A percentile compares a stretch with the other conserved stretches of the same genome.
Conservation (phyloP, 2,797 vertebrate species). For the Oryzias dopingdopingensis region DNA sequence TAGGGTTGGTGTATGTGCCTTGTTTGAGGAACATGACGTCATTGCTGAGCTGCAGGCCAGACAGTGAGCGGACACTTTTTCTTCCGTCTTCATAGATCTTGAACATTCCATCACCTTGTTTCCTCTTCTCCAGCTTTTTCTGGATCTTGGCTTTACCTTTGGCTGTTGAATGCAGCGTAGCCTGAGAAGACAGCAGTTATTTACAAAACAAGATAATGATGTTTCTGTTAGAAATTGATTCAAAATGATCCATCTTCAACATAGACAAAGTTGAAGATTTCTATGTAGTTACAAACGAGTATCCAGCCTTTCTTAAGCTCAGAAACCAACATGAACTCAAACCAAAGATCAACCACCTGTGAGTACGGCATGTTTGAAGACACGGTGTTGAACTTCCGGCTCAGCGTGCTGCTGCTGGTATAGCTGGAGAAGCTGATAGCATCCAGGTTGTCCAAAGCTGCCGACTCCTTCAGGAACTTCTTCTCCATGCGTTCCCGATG, state of each 20-base stretch:
- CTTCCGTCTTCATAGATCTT: slow-evolving; percentile 92
- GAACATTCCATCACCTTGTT: slow-evolving; percentile 87
- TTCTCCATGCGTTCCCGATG: slow-evolving; percentile 89
- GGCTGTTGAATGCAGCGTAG: slow-evolving; percentile 85
- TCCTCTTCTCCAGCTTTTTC: slow-evolving; percentile 90
- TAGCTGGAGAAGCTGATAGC: slow-evolving; percentile 88
- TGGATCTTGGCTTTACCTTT: slow-evolving; percentile 90
- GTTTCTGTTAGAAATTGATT: neutral
- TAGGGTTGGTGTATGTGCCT: slow-evolving; percentile 80
- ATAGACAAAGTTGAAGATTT: no score
- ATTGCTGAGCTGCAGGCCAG: slow-evolving; percentile 86
- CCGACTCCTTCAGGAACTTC: slow-evolving; percentile 77
- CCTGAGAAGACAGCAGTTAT: slow-evolving; percentile 63
- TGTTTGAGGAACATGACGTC: slow-evolving; percentile 94
- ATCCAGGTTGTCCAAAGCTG: slow-evolving; percentile 80
- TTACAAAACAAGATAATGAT: neutral
- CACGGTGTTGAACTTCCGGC: slow-evolving; percentile 79
- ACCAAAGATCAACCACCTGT: slow-evolving; percentile 60
- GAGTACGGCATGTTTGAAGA: slow-evolving; percentile 88
- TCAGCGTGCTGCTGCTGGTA: slow-evolving; percentile 80
- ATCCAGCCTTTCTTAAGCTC: no score
- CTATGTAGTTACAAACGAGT: no score
- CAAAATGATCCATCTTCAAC: no score
- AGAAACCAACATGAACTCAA: no score
- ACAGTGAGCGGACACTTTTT: slow-evolving; percentile 88